Base-by-base conservation (phyloP, 2,113 vertebrate species). In the Vicugna pacos region DNA sequence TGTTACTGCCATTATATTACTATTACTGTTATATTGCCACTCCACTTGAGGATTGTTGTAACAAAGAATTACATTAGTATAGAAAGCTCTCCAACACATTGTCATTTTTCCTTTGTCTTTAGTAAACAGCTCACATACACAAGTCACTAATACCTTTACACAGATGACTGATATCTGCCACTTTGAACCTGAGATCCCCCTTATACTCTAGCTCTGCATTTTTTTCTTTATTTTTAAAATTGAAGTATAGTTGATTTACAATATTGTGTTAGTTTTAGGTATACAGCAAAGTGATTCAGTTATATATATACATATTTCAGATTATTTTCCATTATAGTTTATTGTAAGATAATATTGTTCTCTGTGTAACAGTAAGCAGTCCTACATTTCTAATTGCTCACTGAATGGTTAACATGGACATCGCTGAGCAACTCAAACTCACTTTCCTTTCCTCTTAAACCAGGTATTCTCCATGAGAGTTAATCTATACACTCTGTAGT, bases 31-130 rank as follows among this genome's bases (percentile, higher is more conserved):
- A 77, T 16, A 77, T 14, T 64, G 46, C 60, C 54, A n/a, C 24
- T 86, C 52, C 30, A 81, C n/a, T 46, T 80, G 81, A 90, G 24
- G 17, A 62, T 16, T 80, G 3, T 75, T 80, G 19, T 84, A 92
- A 80, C 30, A 52, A 84, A 96, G 17, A 73, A 89, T 35, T 75
- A 50, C 10, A 70, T 79, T 86, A 85, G 13, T 79, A 79, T 89
- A 20, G 19, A 96, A 48, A 56, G 32, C 12, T 81, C 75, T 58
- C 35, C 24, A 86, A 86, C 4, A 52, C 67, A 12, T 24, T 52
- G 38, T 67, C 20, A 26, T 58, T 65, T 84, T 86, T 38, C 42
- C 26, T 90, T 96, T 75, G 81, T 48, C 42, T 81, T 96, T 26
- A 93, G 22, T 54, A n/a, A 81, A 64, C 5, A 75, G 85, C 20